Evolutionary conservation across 1,140 invertebrate species (phyloP).

Genomic region (Aphaenogaster rudis): DNA sequence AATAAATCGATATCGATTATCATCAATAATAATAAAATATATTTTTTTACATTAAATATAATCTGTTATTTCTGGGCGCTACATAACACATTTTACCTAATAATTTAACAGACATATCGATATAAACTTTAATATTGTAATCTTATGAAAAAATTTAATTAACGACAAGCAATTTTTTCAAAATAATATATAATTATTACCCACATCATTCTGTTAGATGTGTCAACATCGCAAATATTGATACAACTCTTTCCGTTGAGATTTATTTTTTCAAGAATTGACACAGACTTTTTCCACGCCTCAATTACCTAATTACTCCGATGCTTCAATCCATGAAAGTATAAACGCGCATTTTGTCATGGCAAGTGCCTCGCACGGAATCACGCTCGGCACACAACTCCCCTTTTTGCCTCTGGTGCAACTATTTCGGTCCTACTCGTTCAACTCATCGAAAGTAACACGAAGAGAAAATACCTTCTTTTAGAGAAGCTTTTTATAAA

Average conservation of each 20-base stretch:
- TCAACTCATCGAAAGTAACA: constrained; percentile 48
- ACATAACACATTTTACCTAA: not conserved
- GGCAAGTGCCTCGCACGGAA: constrained; percentile 55
- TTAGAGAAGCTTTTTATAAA: not conserved
- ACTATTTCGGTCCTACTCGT: constrained; percentile 63
- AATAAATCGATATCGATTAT: not conserved
- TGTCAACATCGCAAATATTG: not conserved
- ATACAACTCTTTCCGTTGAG: not conserved
- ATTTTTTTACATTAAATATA: not conserved
- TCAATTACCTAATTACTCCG: constrained; percentile 63
- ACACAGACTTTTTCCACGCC: not conserved
- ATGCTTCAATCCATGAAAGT: constrained; percentile 65
- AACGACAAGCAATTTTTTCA: not conserved
- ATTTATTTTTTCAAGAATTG: constrained; percentile 3
- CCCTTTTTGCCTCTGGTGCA: constrained; percentile 64
- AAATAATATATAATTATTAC: constrained; percentile 1
- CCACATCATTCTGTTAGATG: not conserved
- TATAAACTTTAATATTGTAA: constrained; percentile 12
- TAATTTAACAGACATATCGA: constrained; percentile 13
- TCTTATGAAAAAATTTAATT: not conserved
- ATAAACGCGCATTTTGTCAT: constrained; percentile 39
- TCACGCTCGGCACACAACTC: constrained; percentile 70
- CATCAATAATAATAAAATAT: not conserved
- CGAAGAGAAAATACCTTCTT: not conserved
- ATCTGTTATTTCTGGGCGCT: not conserved